Evolutionary conservation across 2,113 vertebrate genomes (phyloP).

Genomic region (Leucopsar rothschildi): DNA sequence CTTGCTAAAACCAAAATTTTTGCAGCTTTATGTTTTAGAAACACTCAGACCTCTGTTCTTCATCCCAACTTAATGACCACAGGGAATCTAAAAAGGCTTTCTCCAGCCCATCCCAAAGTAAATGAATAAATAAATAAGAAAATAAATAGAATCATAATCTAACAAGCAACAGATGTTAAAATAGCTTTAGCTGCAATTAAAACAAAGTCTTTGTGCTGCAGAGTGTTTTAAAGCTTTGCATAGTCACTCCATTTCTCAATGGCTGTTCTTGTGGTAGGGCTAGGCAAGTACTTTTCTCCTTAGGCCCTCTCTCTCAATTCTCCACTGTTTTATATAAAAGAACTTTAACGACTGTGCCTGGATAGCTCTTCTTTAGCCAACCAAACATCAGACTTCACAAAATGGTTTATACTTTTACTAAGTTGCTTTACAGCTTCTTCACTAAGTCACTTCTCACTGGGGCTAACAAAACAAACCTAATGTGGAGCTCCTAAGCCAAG

Average conservation of each 20-base stretch:
- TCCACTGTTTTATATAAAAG: not conserved
- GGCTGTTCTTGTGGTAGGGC: not conserved
- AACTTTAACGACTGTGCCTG: not conserved
- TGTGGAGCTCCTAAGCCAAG: not conserved
- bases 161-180: conserved; percentile 42
- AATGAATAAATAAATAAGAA: conserved; percentile 17
- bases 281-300: not conserved
- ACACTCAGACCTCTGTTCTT: not conserved
- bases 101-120: not conserved
- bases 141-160: conserved; percentile 41
- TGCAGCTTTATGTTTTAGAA: conserved; percentile 3
- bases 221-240: not conserved
- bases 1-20: not conserved
- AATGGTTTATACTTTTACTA: not conserved
- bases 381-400: not conserved
- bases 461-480: conserved; percentile 7
- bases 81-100: not conserved
- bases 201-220: conserved; percentile 9
- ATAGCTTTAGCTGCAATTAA: conserved; percentile 37
- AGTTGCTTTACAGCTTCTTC: not conserved
- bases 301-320: not conserved
- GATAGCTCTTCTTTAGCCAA: not conserved
- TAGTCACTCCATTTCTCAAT: not conserved
- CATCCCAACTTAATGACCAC: not conserved
- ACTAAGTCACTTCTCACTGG: not conserved